phyloP scores from a whole-genome alignment of 2,113 vertebrate genomes.

The Chionomys nivalis region DNA sequence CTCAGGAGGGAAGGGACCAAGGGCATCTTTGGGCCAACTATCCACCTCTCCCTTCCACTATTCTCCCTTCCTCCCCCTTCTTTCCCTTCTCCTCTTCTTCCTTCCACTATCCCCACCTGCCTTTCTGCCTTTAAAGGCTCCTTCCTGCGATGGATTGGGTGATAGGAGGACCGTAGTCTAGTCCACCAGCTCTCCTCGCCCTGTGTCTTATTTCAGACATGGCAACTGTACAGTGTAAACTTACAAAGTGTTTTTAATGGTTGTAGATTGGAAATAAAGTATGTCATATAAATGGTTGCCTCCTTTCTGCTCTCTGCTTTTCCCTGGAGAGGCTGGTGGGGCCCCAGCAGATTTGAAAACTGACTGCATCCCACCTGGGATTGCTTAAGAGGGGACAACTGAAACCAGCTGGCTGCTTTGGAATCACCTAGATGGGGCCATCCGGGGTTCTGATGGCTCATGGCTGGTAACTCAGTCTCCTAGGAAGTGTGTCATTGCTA shows the following conservation, averaged over 20 bases:
- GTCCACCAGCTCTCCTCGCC: conserved; percentile 68
- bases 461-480: conserved; percentile 25
- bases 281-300: conserved; percentile 76
- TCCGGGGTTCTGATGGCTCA: not conserved
- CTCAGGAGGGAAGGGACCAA: conserved; percentile 64
- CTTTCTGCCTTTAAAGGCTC: conserved; percentile 70
- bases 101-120: conserved; percentile 14
- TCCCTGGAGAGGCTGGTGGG: not conserved
- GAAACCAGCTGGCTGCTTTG: not conserved
- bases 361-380: not conserved
- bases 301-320: conserved; percentile 52
- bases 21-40: conserved; percentile 73
- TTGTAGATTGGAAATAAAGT: conserved; percentile 84
- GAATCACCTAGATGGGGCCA: not conserved
- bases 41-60: not conserved
- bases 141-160: conserved; percentile 70
- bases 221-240: conserved; percentile 82
- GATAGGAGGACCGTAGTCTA: conserved; percentile 64
- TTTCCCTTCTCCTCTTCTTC: conserved; percentile 19
- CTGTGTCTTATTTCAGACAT: conserved; percentile 75
- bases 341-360: conserved; percentile 3
- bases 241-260: conserved; percentile 82
- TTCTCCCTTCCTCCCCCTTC: not conserved
- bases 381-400: not conserved
- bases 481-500: not conserved